Evolutionary conservation across 2,797 vertebrate species (phyloP).

Genomic region (Pristis pectinata): DNA sequence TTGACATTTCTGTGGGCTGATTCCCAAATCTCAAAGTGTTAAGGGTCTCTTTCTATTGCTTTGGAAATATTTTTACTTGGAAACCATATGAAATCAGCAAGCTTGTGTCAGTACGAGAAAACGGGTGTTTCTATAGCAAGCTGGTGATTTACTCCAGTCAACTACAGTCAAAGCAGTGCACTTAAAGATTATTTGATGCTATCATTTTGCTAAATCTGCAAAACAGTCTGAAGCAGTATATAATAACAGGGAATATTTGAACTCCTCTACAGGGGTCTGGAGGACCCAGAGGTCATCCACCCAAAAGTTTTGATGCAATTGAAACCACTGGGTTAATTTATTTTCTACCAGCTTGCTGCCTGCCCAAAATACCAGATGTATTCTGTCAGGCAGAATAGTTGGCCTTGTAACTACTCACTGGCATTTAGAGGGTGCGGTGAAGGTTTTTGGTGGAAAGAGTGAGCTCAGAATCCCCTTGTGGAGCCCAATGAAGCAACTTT

Average conservation of each 20-base stretch:
- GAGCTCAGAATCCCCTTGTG: background rate
- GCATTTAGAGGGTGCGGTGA: background rate
- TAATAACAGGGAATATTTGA: background rate
- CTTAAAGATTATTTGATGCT: background rate
- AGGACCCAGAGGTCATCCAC: background rate
- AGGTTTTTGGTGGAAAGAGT: background rate
- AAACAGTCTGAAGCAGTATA: background rate
- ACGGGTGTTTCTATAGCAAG: background rate
- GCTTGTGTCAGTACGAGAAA: background rate
- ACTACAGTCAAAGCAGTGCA: background rate
- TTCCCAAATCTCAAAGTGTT: background rate
- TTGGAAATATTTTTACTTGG: background rate
- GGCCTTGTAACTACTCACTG: background rate
- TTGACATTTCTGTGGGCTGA: background rate
- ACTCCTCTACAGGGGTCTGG: background rate
- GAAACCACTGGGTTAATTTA: background rate
- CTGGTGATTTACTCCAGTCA: background rate
- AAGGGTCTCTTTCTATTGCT: background rate
- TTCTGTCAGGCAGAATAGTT: background rate
- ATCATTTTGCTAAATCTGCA: background rate
- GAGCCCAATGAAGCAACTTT: background rate
- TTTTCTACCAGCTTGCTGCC: background rate
- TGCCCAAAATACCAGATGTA: background rate
- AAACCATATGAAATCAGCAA: background rate
- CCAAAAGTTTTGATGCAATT: background rate